Evolutionary conservation across 2,113 vertebrate species (phyloP).

Genomic region (Anas platyrhynchos): DNA sequence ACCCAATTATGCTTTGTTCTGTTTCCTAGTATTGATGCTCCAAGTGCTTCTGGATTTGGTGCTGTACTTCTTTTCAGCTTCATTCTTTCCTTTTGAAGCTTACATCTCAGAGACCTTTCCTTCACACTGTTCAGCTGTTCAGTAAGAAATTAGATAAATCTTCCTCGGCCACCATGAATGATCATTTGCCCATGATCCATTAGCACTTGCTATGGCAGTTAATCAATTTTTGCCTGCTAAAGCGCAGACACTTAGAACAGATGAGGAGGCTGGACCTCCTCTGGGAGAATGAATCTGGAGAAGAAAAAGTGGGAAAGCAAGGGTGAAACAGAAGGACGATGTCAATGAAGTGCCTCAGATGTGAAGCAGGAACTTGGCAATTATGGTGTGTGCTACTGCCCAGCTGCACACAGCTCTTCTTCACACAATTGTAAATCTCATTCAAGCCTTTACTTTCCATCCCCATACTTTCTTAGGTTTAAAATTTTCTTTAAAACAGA

Average conservation of each 20-base stretch:
- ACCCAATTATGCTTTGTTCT: background rate
- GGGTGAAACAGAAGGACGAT: background rate
- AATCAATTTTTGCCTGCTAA: background rate
- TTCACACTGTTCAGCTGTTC: background rate
- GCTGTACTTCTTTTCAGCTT: background rate
- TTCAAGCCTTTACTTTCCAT: background rate
- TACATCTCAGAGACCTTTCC: background rate
- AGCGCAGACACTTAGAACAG: background rate
- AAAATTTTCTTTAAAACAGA: background rate
- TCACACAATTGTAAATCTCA: background rate
- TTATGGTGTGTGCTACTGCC: background rate
- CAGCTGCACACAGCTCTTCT: background rate
- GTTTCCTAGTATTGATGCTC: background rate
- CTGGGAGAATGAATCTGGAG: background rate
- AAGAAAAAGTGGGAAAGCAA: background rate
- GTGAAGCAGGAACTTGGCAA: background rate
- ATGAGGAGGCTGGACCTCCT: background rate
- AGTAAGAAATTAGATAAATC: background rate
- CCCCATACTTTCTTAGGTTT: background rate
- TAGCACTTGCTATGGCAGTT: background rate
- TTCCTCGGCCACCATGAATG: background rate
- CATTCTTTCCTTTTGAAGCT: background rate
- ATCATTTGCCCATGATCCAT: background rate
- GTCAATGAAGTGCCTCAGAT: background rate
- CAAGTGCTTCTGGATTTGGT: background rate